A percentile compares a stretch with the other conserved stretches of the same genome.
phyloP scores from a whole-genome alignment of 2,797 vertebrate genomes.

The Anableps anableps region DNA sequence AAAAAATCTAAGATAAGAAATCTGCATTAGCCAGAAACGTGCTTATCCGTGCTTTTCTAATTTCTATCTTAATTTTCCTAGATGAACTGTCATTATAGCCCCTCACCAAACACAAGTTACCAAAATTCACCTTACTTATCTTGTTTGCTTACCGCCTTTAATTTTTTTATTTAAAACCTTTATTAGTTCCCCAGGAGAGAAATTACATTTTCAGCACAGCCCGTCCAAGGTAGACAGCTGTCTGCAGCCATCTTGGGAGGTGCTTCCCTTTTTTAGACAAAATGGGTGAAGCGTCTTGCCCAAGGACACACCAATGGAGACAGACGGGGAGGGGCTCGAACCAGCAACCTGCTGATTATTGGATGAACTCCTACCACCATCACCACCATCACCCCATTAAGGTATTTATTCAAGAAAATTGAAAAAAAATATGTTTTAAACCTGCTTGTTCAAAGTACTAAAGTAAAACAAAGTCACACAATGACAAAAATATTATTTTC shows the following conservation, averaged over 20 bases:
- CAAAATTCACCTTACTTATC: neutral
- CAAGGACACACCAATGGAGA: no score
- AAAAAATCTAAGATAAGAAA: neutral
- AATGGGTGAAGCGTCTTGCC: no score
- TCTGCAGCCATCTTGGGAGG: no score
- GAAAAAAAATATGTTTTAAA: constrained; percentile 50
- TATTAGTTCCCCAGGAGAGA: no score
- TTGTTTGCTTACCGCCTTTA: neutral
- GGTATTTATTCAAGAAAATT: constrained; percentile 45
- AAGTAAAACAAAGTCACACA: constrained; percentile 56
- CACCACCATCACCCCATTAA: no score
- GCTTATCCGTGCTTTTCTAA: neutral
- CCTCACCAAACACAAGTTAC: neutral
- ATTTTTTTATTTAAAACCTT: no score
- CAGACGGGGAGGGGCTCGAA: no score
- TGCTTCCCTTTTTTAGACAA: no score
- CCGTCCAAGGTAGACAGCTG: no score
- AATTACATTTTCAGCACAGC: no score
- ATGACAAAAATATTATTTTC: constrained; percentile 58
- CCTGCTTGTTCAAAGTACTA: constrained; percentile 29
- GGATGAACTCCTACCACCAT: no score
- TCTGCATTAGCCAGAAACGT: neutral
- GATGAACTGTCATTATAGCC: neutral
- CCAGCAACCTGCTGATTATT: no score
- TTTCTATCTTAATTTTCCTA: neutral